These are phyloP conservation scores for Intellagama lesueurii DNA, from an alignment of 2,797 vertebrate species.

Conservation along the genomic window DNA sequence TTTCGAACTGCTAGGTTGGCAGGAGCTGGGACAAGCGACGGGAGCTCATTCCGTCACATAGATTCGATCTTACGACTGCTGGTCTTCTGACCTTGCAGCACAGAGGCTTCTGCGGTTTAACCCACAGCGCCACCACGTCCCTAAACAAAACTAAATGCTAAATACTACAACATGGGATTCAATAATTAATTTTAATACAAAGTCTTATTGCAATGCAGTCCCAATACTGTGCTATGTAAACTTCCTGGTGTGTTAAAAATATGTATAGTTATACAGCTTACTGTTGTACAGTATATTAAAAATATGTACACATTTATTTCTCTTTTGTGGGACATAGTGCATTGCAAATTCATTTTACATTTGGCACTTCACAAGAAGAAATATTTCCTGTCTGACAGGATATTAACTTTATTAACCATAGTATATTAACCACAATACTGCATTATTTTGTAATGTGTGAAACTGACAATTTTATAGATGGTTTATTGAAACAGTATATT, in stretches of 20 bases:
- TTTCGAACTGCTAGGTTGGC: too few species aligned
- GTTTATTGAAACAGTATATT: constrained; percentile 20
- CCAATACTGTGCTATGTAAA: neutral
- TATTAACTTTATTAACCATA: constrained; percentile 28
- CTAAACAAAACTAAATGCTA: neutral
- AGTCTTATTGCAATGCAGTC: neutral
- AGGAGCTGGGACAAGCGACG: too few species aligned
- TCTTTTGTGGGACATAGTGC: neutral
- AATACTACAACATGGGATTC: neutral
- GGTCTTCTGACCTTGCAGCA: too few species aligned
- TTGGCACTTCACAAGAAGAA: constrained; percentile 1
- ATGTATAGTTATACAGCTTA: neutral
- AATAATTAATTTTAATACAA: neutral
- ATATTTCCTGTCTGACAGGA: neutral
- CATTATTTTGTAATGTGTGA: constrained; percentile 28
- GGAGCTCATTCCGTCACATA: too few species aligned
- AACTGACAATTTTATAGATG: constrained; percentile 21
- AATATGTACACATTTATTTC: neutral
- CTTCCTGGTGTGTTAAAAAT: neutral
- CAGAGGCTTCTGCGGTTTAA: too few species aligned
- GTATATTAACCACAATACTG: constrained; percentile 30
- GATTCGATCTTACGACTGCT: too few species aligned
- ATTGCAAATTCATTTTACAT: neutral
- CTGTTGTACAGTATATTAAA: neutral
- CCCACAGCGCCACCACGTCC: too few species aligned